These are phyloP conservation scores for Sitta carolinensis DNA, from an alignment of 2,797 vertebrate genomes.

Conservation along the genomic window DNA sequence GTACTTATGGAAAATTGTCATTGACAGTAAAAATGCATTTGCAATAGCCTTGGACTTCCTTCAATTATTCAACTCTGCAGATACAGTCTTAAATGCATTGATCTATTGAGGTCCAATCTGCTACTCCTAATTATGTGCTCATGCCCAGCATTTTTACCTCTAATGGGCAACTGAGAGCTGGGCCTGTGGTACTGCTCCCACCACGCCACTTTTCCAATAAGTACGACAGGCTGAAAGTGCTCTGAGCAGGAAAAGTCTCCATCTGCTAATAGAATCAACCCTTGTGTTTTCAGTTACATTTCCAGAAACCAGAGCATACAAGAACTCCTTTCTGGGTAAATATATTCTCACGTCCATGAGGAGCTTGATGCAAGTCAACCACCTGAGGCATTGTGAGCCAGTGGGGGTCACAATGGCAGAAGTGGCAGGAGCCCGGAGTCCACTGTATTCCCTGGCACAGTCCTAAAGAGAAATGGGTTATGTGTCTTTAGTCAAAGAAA, in stretches of 20 bases:
- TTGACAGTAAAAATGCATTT: not conserved
- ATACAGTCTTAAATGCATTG: not conserved
- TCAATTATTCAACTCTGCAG: not conserved
- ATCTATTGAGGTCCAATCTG: not conserved
- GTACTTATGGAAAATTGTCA: not conserved
- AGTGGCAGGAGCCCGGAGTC: not conserved
- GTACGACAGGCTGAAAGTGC: not conserved
- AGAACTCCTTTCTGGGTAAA: not conserved
- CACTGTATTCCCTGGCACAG: not conserved
- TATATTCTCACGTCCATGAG: not conserved
- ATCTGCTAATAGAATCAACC: not conserved
- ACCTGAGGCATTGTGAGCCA: not conserved
- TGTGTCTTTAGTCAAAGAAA: not conserved
- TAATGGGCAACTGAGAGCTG: not conserved
- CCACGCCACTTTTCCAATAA: not conserved
- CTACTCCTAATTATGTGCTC: not conserved
- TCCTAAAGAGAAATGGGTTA: not conserved
- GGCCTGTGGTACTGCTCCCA: not conserved
- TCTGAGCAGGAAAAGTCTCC: not conserved
- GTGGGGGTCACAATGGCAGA: not conserved
- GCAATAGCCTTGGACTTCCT: not conserved
- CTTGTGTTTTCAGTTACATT: not conserved
- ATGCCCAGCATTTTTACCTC: not conserved
- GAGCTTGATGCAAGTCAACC: not conserved
- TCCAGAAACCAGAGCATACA: not conserved